A percentile compares a stretch with the other conserved stretches of the same genome.
Conservation (phyloP, 30 jellyfish, hydroid and myxozoan genomes). For the Chrysaora quinquecirrha region DNA sequence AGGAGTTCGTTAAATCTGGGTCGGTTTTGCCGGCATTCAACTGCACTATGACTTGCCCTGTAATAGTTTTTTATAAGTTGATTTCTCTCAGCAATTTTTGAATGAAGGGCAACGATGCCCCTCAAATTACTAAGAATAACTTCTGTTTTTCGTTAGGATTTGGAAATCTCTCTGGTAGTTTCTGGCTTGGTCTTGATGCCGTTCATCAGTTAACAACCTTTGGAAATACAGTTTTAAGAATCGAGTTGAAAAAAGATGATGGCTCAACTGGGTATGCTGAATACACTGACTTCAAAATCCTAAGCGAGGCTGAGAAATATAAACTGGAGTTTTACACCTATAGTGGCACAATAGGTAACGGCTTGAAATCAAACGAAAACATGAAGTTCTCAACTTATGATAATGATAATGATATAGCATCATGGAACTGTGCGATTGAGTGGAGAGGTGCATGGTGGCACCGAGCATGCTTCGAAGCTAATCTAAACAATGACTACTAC, state of each 20-base stretch:
- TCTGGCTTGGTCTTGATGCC: conserved; percentile 42
- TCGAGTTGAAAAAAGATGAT: conserved; percentile 11
- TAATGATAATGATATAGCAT: conserved; percentile 17
- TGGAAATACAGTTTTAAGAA: not conserved
- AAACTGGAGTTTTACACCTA: not conserved
- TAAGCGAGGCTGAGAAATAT: conserved; percentile 6
- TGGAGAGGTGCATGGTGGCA: conserved; percentile 52
- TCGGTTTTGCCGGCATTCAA: too few relatives aligned
- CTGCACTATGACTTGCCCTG: too few relatives aligned
- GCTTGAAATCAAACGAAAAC: not conserved
- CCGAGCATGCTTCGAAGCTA: conserved; percentile 10
- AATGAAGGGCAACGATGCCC: too few relatives aligned
- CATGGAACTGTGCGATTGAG: conserved; percentile 1
- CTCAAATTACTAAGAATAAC: too few relatives aligned
- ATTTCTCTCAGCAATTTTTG: too few relatives aligned
- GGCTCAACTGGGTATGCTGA: conserved; percentile 33
- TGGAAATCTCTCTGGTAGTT: conserved; percentile 11
- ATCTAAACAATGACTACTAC: conserved; percentile 6
- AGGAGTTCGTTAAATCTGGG: too few relatives aligned
- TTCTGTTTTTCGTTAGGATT: conserved; percentile 28
- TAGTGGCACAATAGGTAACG: conserved; percentile 11
- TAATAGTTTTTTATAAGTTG: too few relatives aligned
- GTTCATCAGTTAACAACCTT: conserved; percentile 21
- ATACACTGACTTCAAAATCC: conserved; percentile 7
- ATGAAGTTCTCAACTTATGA: conserved; percentile 30